These are phyloP conservation scores for Lanius collurio DNA, from an alignment of 2,113 vertebrate genomes.

Conservation along the genomic window DNA sequence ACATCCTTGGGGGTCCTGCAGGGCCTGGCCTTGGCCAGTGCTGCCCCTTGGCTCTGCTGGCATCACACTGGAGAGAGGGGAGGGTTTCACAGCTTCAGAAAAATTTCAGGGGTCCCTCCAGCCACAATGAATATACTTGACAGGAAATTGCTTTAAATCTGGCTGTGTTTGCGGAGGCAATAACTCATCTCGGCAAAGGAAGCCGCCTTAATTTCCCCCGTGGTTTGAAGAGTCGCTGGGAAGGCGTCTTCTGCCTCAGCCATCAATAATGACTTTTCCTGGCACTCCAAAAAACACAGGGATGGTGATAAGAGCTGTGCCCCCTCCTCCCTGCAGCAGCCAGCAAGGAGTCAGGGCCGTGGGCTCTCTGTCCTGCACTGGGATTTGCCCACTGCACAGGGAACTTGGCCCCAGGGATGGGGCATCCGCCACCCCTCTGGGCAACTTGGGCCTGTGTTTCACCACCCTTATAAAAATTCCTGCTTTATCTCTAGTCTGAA, in stretches of 20 bases:
- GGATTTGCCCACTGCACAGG: neutral
- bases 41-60: neutral
- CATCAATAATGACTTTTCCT: constrained; percentile 45
- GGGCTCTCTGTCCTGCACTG: neutral
- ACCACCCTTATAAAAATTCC: neutral
- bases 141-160: constrained; percentile 65
- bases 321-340: neutral
- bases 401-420: neutral
- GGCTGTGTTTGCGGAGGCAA: constrained; percentile 58
- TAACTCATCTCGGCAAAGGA: constrained; percentile 55
- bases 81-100: constrained; percentile 2
- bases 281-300: neutral
- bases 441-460: neutral
- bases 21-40: neutral
- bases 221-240: constrained; percentile 51
- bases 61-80: neutral
- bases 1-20: neutral
- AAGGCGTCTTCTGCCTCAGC: constrained; percentile 49
- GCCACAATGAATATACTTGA: constrained; percentile 30
- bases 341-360: rapidly evolving
- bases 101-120: constrained; percentile 38
- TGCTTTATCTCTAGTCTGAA: neutral
- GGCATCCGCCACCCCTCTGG: neutral
- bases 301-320: neutral
- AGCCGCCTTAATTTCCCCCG: constrained; percentile 65